phyloP scores from a whole-genome alignment of 2,797 vertebrate genomes.

The Holocentrus rufus region DNA sequence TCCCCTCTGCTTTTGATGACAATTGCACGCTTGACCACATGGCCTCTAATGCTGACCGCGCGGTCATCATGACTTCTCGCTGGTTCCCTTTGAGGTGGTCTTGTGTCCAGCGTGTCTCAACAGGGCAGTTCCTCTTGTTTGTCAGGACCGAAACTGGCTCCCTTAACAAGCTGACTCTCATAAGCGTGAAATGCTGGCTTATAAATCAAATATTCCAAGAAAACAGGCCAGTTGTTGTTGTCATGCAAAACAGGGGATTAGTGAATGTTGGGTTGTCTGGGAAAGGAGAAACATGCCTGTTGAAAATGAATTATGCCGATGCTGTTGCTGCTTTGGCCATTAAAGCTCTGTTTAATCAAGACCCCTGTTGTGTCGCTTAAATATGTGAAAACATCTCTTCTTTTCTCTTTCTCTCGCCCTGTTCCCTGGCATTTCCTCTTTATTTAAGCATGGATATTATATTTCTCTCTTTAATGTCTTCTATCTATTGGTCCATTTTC shows the following conservation, averaged over 20 bases:
- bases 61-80: slow-evolving; percentile 27
- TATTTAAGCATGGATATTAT: slow-evolving; percentile 7
- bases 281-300: slow-evolving; percentile 22
- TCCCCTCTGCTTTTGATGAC: slow-evolving; percentile 25
- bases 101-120: slow-evolving; percentile 14
- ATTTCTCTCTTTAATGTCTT: slow-evolving; percentile 1
- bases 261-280: slow-evolving; percentile 32
- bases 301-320: slow-evolving; percentile 35
- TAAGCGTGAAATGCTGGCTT: neutral
- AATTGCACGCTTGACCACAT: slow-evolving; percentile 21
- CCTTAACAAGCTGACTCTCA: slow-evolving; percentile 21
- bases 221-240: slow-evolving; percentile 16
- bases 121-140: slow-evolving; percentile 33
- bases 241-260: slow-evolving; percentile 34
- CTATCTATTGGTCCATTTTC: neutral
- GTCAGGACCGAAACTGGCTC: slow-evolving; percentile 19
- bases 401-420: slow-evolving; percentile 15
- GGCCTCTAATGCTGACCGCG: slow-evolving; percentile 20
- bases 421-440: slow-evolving; percentile 10
- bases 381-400: neutral
- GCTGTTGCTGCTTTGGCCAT: slow-evolving; percentile 52
- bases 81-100: slow-evolving; percentile 37
- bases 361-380: slow-evolving; percentile 42
- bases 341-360: slow-evolving; percentile 48
- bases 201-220: slow-evolving; percentile 9